A percentile compares a stretch with the other conserved stretches of the same genome.
These are phyloP conservation scores for Turdus rufiventris DNA, from an alignment of 2,113 vertebrate genomes.

Conservation along the genomic window DNA sequence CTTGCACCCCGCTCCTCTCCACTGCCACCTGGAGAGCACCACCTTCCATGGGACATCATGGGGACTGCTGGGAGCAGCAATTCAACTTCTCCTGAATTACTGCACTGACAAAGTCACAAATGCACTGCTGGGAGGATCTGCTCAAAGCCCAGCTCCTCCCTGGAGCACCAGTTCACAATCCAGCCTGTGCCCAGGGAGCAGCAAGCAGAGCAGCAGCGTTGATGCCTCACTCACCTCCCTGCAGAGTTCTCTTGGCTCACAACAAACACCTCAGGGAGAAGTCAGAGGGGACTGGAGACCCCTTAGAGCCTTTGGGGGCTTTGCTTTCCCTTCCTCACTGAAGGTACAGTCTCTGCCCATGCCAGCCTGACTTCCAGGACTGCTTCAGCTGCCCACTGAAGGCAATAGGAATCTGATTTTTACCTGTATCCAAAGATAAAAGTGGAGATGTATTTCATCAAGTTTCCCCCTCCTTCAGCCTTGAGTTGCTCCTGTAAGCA, in stretches of 20 bases:
- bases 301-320: accelerated
- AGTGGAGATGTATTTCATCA: not conserved
- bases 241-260: not conserved
- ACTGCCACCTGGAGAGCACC: not conserved
- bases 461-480: not conserved
- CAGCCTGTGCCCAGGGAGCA: not conserved
- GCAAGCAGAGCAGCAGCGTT: not conserved
- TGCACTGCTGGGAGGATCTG: not conserved
- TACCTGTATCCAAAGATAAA: not conserved
- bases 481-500: not conserved
- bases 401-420: not conserved
- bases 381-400: not conserved
- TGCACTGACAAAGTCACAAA: not conserved
- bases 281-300: not conserved
- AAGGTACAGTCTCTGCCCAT: not conserved
- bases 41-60: accelerated
- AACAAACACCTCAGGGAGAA: not conserved
- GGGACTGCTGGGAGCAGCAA: not conserved
- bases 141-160: not conserved
- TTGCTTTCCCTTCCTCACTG: not conserved
- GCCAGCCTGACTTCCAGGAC: not conserved
- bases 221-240: not conserved
- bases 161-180: not conserved
- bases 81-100: not conserved
- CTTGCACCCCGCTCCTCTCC: not conserved